Evolutionary conservation across 2,888 invertebrate genomes (phyloP), one percentile per base, ranked within the genome.

Genomic region (Macrosoma leucophasiata): DNA sequence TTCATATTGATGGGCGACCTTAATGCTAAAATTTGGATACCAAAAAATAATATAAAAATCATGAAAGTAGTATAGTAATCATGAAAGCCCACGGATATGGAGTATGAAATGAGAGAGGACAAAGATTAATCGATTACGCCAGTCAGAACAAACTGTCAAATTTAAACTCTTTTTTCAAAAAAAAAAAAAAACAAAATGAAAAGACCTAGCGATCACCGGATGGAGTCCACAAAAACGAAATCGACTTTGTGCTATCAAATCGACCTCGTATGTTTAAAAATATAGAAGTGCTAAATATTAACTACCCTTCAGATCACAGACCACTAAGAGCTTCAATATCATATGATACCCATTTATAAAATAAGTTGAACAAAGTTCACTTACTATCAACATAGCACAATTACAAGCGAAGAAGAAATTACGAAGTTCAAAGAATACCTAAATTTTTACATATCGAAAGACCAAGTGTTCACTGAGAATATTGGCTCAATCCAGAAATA

Each of bases 171-270:
- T 49, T 31, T 22, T 48, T 40, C 13, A 33, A 39, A 5, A 51
- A 44, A 33, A 46, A 41, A 32, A 10, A 27, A n/a, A 41, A 33
- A 23, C 27, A 22, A n/a, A n/a, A n/a, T 2, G 44, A 32, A 43
- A 48, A 48, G 46, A 51, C 50, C 3, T 46, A 43, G 47, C 23
- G 30, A 10, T 42, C 41, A 6, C 46, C 45, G 0, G 24, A 42
- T 22, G 15, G 29, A 22, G 19, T 30, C 9, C 7, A 36, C 11
- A 45, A 45, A 37, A 50, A 54, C 12, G 40, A 51, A 40, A 48
- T 50, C 8, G 51, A 52, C 13, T 50, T 39, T 13, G 39, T 49
- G 2, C 20, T 52, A 9, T 42, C 50, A 36, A 50, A 48, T 18
- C 18, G 22, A 12, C 41, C 41, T 9, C 15, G 4, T 6, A 1